Evolutionary conservation across 2,888 invertebrate species (phyloP).

Genomic region (Amorpha juglandis): DNA sequence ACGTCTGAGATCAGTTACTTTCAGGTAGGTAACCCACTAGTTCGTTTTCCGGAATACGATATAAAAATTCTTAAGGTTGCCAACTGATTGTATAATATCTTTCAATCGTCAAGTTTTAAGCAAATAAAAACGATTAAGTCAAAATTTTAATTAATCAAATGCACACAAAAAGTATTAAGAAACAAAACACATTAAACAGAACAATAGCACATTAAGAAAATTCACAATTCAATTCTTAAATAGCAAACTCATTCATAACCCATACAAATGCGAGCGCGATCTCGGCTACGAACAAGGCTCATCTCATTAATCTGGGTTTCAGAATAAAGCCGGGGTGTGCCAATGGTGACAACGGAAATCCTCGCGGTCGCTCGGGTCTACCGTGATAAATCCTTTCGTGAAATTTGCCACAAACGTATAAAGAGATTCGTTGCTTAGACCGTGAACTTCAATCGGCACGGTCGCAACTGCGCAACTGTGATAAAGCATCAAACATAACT

Average conservation of each 20-base stretch:
- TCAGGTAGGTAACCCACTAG: no score
- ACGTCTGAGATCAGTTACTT: no score
- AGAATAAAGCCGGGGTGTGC: conserved; percentile 76
- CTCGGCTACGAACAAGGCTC: conserved; percentile 54
- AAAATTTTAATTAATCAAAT: conserved; percentile 38
- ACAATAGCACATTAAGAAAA: conserved; percentile 23
- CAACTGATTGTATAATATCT: background rate
- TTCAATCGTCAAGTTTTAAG: background rate
- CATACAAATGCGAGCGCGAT: conserved; percentile 46
- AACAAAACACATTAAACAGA: no score
- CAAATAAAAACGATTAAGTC: background rate
- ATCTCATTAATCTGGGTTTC: conserved; percentile 80
- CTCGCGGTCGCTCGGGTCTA: conserved; percentile 62
- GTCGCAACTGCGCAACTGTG: background rate
- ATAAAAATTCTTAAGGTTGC: no score
- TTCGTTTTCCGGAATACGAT: no score
- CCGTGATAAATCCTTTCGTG: conserved; percentile 72
- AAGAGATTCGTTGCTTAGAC: conserved; percentile 47
- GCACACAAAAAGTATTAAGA: conserved; percentile 35
- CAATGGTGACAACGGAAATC: conserved; percentile 77
- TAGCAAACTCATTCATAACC: conserved; percentile 49
- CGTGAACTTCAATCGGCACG: conserved; percentile 27
- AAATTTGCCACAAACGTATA: conserved; percentile 70
- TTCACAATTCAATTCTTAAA: conserved; percentile 29
- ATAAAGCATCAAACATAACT: background rate